Percentiles rank a stretch among this genome's conserved stretches.
These are phyloP conservation scores for Tarsius wallacei DNA, from an alignment of 2,797 vertebrate genomes.

Conservation along the genomic window DNA sequence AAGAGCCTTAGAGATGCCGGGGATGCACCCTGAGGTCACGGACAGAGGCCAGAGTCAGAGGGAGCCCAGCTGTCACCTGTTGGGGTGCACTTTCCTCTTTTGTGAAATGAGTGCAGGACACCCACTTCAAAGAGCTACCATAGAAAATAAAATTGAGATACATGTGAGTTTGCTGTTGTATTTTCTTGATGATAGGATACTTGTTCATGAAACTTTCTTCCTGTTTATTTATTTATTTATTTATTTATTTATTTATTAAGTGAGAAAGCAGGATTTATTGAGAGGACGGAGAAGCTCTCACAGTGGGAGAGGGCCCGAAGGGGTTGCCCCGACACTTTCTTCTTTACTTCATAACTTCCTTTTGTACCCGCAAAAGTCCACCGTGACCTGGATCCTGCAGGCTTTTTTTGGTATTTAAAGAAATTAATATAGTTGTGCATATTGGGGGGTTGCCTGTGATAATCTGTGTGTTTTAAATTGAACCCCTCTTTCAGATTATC, in stretches of 20 bases:
- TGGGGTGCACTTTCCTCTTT: neutral
- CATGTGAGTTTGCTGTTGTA: neutral
- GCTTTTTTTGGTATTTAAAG: neutral
- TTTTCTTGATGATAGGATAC: neutral
- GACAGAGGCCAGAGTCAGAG: neutral
- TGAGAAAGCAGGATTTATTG: too few species aligned
- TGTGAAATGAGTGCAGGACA: neutral
- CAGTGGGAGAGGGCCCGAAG: too few species aligned
- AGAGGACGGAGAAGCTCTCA: too few species aligned
- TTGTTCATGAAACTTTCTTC: neutral
- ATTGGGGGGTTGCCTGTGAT: neutral
- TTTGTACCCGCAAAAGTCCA: neutral
- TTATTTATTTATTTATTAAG: too few species aligned
- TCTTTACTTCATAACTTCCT: neutral
- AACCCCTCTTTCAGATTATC: neutral
- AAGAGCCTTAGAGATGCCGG: fast-evolving
- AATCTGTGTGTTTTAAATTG: neutral
- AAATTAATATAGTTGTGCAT: neutral
- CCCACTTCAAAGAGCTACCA: neutral
- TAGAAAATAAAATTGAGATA: neutral
- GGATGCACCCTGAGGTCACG: neutral
- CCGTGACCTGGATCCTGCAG: neutral
- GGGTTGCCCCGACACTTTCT: neutral
- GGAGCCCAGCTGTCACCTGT: neutral
- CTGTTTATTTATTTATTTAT: too few species aligned